phyloP scores from a whole-genome alignment of 2,888 invertebrate species.

The Crepidodera aurea region DNA sequence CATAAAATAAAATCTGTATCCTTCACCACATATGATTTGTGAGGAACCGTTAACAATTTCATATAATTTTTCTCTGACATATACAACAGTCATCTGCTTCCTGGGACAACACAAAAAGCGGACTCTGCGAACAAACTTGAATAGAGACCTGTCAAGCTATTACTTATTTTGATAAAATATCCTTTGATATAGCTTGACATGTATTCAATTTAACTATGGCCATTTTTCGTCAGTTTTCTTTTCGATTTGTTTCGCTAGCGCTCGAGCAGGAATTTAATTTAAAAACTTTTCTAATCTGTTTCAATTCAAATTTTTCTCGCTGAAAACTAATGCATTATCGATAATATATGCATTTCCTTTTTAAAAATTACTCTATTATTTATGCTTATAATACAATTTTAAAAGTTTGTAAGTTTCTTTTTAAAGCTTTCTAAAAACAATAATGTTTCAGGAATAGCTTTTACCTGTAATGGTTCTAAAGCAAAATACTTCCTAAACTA shows the following conservation, averaged over 20 bases:
- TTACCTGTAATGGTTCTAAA: too few relatives aligned
- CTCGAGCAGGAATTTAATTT: conserved; percentile 13
- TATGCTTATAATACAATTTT: too few relatives aligned
- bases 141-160: conserved; percentile 28
- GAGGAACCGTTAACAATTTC: neutral
- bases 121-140: conserved; percentile 17
- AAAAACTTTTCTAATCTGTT: conserved; percentile 19
- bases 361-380: too few relatives aligned
- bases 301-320: conserved; percentile 11
- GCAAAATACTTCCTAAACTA: too few relatives aligned
- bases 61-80: conserved; percentile 26
- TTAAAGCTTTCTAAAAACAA: too few relatives aligned
- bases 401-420: too few relatives aligned
- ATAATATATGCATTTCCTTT: neutral
- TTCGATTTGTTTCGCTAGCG: conserved; percentile 18
- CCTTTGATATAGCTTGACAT: conserved; percentile 17
- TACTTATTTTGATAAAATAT: conserved; percentile 28
- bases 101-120: conserved; percentile 16
- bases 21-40: neutral
- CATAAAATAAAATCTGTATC: neutral
- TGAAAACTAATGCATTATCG: neutral
- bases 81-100: conserved; percentile 26
- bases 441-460: too few relatives aligned
- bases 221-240: conserved; percentile 24
- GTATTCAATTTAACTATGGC: conserved; percentile 27